Conservation (phyloP, 2,797 vertebrate genomes). For the Typhlichthys eigenmanni region DNA sequence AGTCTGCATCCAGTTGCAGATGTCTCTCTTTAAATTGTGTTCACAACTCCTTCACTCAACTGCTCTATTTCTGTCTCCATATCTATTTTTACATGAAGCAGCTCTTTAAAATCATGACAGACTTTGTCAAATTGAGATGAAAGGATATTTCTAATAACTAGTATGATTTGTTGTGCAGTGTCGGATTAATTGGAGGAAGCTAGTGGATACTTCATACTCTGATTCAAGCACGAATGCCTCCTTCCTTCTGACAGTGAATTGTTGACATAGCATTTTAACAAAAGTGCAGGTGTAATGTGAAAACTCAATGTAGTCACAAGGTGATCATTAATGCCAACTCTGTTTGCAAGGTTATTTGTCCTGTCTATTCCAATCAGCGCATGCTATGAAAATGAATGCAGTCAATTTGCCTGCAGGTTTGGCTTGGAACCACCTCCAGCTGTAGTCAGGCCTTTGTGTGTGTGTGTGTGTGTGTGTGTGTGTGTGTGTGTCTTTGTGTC, state of each 20-base stretch:
- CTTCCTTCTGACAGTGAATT: no score
- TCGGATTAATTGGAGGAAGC: no score
- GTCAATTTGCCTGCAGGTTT: slow-evolving; percentile 66
- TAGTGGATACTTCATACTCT: no score
- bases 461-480: slow-evolving; percentile 39
- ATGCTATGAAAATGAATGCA: slow-evolving; percentile 67
- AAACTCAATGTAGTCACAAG: neutral
- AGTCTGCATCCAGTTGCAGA: slow-evolving; percentile 34
- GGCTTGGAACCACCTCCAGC: slow-evolving; percentile 69
- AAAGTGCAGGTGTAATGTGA: no score
- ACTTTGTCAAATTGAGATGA: no score
- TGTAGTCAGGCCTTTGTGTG: slow-evolving; percentile 64
- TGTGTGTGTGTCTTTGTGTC: slow-evolving; percentile 25
- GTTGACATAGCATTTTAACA: no score
- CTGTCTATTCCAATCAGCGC: slow-evolving; percentile 61
- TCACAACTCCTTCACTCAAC: slow-evolving; percentile 1
- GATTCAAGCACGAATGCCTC: no score
- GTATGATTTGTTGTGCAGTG: no score
- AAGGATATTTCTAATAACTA: no score
- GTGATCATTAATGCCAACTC: neutral
- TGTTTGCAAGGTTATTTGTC: slow-evolving; percentile 7
- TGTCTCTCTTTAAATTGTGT: slow-evolving; percentile 24
- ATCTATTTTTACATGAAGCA: neutral
- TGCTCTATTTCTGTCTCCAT: slow-evolving; percentile 13
- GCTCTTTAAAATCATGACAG: no score